phyloP scores from a whole-genome alignment of 1,140 invertebrate species.

The Eulimnadia texana region DNA sequence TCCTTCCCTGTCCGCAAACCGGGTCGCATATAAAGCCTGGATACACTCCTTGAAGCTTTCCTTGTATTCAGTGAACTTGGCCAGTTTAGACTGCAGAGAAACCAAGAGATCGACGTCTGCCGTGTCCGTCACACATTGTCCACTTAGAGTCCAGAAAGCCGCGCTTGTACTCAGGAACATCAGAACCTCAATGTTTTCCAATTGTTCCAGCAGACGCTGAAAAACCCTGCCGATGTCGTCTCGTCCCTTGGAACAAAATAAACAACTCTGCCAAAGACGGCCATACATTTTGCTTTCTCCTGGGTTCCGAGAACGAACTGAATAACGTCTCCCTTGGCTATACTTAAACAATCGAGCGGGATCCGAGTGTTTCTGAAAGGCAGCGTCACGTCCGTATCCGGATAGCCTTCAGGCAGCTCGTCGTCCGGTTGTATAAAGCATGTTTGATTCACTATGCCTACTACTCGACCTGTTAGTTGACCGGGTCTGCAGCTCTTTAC shows the following conservation, averaged over 20 bases:
- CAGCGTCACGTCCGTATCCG: background rate
- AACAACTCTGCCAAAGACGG: background rate
- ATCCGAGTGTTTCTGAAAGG: background rate
- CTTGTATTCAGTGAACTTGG: background rate
- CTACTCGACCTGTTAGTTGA: too few relatives aligned
- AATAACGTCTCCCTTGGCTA: background rate
- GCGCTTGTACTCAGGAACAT: too few relatives aligned
- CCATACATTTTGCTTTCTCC: background rate
- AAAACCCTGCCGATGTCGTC: background rate
- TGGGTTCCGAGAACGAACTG: background rate
- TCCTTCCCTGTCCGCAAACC: background rate
- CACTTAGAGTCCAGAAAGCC: too few relatives aligned
- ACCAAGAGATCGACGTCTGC: background rate
- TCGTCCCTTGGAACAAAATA: background rate
- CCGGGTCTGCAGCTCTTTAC: too few relatives aligned
- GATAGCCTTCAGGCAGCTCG: background rate
- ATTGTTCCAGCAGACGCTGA: too few relatives aligned
- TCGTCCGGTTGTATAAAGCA: background rate
- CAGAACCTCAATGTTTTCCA: too few relatives aligned
- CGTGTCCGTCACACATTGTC: background rate
- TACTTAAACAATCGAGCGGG: background rate
- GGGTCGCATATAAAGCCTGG: background rate
- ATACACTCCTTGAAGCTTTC: conserved; percentile 1
- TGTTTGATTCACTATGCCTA: too few relatives aligned
- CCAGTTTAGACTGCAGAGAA: background rate